Evolutionary conservation across 2,113 vertebrate species (phyloP).

Genomic region (Myotis lucifugus): DNA sequence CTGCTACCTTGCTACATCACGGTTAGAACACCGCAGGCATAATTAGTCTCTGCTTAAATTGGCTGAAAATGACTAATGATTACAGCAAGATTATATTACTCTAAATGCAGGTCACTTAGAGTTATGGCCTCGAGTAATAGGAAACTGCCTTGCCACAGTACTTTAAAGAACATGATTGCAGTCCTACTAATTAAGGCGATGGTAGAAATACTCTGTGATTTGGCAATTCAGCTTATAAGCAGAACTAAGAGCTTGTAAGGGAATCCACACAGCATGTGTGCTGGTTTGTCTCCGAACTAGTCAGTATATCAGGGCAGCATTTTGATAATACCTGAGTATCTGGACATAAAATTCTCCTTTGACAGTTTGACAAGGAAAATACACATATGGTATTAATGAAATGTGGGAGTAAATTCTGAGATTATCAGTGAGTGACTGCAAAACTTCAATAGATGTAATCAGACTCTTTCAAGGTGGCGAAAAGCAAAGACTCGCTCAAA

Average conservation of each 20-base stretch:
- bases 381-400: background rate
- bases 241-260: background rate
- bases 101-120: background rate
- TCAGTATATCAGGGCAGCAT: background rate
- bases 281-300: background rate
- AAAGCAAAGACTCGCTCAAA: background rate
- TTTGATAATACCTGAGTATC: background rate
- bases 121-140: background rate
- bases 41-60: constrained; percentile 51
- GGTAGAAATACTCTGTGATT: background rate
- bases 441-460: background rate
- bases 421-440: background rate
- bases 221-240: background rate
- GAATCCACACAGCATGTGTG: background rate
- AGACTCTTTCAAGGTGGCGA: background rate
- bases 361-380: background rate
- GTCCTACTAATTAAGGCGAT: background rate
- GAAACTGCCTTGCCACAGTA: background rate
- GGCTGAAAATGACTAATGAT: constrained; percentile 8
- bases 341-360: background rate
- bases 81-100: constrained; percentile 12
- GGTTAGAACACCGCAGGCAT: background rate
- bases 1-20: background rate
- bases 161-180: background rate
- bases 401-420: background rate